Evolutionary conservation across 2,888 invertebrate species (phyloP), one percentile per base, ranked within the genome.

Genomic region (Nomada ruficornis): DNA sequence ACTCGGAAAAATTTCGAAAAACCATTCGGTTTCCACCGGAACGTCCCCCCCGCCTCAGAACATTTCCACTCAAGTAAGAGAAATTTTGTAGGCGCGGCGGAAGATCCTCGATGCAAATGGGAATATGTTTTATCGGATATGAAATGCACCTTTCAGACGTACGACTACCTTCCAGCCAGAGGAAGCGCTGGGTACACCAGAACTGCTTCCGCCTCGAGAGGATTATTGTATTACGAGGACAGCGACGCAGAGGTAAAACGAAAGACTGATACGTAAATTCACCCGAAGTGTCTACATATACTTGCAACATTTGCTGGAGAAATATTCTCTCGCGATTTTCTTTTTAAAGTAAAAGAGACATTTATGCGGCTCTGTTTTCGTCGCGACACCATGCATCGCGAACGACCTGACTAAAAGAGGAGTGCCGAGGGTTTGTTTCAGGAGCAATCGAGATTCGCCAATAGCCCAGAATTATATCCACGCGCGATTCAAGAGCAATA

Each of bases 11-110:
- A 72, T 83, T 23, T 18, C 60, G 2, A 86, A 80, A 63, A 82
- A 67, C 29, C 83, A 89, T 59, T 89, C 94, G 47, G 94, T 94
- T 60, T 97, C 97, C 77, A 97, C 96, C 67, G 97, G 97, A 79
- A 98, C 98, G 50, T 98, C 97, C 50, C 98, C 98, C 60, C 97
- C 97, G 50, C 98, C 98, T 2, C 98, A 98, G 94, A 97, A 95
- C 92, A 97, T 97, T 91, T 97, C 98, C 42, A 98, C 98, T 36
- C 98, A 98, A 96, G 97, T 97, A 93, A 90, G 90, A 86, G 20
- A 36, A 50, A 18, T 72, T 70, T 68, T 63, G n/a, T 76, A 74
- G 42, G 52, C 52, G 42, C 75, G 73, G 20, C 29, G 13, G 13
- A 54, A 18, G 47, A 47, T 44, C 36, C 1, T 36, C 36, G 36